phyloP scores from a whole-genome alignment of 2,113 vertebrate species.

The Amphilophus citrinellus region DNA sequence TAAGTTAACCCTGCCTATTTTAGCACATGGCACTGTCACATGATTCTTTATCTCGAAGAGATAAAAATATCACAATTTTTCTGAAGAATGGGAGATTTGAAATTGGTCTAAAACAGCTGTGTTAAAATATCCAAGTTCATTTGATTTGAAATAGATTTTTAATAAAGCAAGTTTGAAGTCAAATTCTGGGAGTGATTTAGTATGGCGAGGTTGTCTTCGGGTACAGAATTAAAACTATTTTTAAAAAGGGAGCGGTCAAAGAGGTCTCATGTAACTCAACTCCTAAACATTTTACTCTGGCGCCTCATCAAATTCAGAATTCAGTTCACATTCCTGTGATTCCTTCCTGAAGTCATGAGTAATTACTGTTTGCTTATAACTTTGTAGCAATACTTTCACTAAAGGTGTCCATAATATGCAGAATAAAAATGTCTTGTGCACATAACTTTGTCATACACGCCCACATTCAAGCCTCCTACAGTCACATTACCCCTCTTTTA shows the following conservation, averaged over 20 bases:
- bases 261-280: not conserved
- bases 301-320: slow-evolving; percentile 1
- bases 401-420: not conserved
- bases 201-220: not conserved
- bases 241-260: slow-evolving; percentile 1
- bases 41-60: not conserved
- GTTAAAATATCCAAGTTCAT: not conserved
- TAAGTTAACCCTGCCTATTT: not conserved
- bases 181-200: not conserved
- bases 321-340: not conserved
- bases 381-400: not conserved
- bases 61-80: not conserved
- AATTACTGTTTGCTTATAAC: not conserved
- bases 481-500: not conserved
- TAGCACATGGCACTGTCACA: not conserved
- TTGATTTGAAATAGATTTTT: not conserved
- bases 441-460: not conserved
- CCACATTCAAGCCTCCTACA: not conserved
- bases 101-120: not conserved
- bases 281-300: not conserved
- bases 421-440: not conserved
- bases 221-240: slow-evolving; percentile 11
- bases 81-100: not conserved
- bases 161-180: not conserved
- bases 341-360: not conserved